A percentile compares a stretch with the other conserved stretches of the same genome.
phyloP scores from a whole-genome alignment of 2,797 vertebrate species.

The Avahi laniger region DNA sequence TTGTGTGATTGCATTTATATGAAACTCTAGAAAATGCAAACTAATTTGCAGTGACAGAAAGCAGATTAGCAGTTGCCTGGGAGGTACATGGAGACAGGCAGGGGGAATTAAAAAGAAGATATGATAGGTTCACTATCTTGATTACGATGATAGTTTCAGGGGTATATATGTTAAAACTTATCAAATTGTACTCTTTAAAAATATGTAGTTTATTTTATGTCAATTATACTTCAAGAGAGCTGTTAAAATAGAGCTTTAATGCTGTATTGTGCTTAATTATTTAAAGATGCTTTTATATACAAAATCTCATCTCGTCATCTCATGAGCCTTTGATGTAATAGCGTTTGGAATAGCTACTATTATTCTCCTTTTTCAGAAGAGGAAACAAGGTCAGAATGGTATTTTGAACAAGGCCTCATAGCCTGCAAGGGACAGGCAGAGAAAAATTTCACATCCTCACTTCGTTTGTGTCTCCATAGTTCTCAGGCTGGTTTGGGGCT shows the following conservation, averaged over 20 bases:
- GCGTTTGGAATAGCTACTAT: neutral
- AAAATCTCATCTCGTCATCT: neutral
- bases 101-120: neutral
- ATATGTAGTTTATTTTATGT: neutral
- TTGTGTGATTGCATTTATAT: neutral
- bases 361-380: neutral
- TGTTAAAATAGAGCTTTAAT: neutral
- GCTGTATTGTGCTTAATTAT: neutral
- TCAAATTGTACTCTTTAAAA: neutral
- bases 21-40: neutral
- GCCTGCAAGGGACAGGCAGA: neutral
- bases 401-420: neutral
- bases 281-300: neutral
- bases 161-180: neutral
- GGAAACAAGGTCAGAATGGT: neutral
- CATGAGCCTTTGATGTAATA: neutral
- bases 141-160: neutral
- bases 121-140: neutral
- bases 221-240: neutral
- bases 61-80: neutral
- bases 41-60: neutral
- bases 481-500: too few relatives aligned
- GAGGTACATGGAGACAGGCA: neutral
- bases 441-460: neutral
- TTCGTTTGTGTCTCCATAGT: neutral